Conservation (phyloP, 2,113 vertebrate species). For the Charina bottae region DNA sequence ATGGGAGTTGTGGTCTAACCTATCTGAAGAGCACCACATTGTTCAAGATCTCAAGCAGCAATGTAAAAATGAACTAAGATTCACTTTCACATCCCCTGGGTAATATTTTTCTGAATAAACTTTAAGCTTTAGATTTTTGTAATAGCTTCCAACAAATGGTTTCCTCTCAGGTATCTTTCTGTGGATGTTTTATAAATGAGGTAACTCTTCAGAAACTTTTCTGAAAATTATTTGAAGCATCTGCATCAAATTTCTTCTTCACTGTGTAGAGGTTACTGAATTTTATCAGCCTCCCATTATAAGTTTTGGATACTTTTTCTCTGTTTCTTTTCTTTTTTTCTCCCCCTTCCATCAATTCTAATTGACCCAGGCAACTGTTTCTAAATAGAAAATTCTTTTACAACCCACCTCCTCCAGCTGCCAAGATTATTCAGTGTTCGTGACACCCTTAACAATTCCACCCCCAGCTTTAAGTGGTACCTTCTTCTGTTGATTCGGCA, state of each 20-base stretch:
- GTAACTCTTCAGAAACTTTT: slow-evolving; percentile 27
- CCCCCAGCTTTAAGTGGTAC: slow-evolving; percentile 24
- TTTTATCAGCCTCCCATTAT: slow-evolving; percentile 40
- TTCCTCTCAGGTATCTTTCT: slow-evolving; percentile 9
- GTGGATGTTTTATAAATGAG: slow-evolving; percentile 38
- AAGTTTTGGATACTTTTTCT: slow-evolving; percentile 37
- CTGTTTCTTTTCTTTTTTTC: slow-evolving; percentile 9
- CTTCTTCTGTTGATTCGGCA: slow-evolving; percentile 32
- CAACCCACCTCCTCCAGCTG: slow-evolving; percentile 27
- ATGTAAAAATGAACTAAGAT: slow-evolving; percentile 34
- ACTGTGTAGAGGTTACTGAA: slow-evolving; percentile 21
- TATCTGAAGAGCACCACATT: neutral
- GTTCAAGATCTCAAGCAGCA: slow-evolving; percentile 31
- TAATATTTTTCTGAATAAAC: slow-evolving; percentile 46
- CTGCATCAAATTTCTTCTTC: slow-evolving; percentile 32
- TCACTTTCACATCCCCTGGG: slow-evolving; percentile 41
- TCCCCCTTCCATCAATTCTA: slow-evolving; percentile 14
- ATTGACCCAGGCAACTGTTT: neutral
- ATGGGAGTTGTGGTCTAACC: neutral
- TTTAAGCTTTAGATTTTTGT: slow-evolving; percentile 42
- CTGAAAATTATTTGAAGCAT: slow-evolving; percentile 45
- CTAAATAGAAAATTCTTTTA: slow-evolving; percentile 34
- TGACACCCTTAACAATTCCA: slow-evolving; percentile 25
- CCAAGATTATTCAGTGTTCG: slow-evolving; percentile 22
- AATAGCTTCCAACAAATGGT: neutral